phyloP scores from a whole-genome alignment of 2,797 vertebrate species.

The Xenentodon cancila region DNA sequence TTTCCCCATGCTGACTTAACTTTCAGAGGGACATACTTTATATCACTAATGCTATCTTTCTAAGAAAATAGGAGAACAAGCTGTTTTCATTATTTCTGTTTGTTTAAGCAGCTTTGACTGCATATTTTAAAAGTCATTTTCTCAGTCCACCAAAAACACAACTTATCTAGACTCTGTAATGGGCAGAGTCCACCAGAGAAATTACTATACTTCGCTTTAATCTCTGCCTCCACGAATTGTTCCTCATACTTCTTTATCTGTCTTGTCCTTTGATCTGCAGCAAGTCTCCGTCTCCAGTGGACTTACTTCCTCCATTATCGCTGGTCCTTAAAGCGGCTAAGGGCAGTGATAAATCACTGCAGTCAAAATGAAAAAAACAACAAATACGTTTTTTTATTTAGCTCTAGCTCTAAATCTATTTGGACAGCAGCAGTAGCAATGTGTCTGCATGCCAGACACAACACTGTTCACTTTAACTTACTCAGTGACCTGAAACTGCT shows the following conservation, averaged over 20 bases:
- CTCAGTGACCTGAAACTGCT: no score
- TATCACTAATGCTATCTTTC: not conserved
- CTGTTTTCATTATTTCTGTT: not conserved
- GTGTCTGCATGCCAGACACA: no score
- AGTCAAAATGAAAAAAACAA: no score
- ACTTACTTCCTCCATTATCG: not conserved
- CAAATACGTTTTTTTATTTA: no score
- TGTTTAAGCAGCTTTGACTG: not conserved
- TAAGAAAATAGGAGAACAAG: not conserved
- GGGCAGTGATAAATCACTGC: not conserved
- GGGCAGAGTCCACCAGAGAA: slow-evolving; percentile 61
- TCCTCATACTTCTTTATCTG: slow-evolving; percentile 59
- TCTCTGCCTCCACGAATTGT: slow-evolving; percentile 31
- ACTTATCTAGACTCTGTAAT: slow-evolving; percentile 38
- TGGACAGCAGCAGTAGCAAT: no score
- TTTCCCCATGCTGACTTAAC: slow-evolving; percentile 39
- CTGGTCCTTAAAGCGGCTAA: not conserved
- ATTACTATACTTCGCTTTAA: slow-evolving; percentile 57
- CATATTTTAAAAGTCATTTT: slow-evolving; percentile 2
- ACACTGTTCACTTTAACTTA: no score
- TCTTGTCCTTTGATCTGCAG: slow-evolving; percentile 57
- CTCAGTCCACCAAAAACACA: not conserved
- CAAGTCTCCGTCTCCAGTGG: slow-evolving; percentile 4
- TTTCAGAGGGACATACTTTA: not conserved
- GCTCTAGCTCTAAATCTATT: no score